A percentile compares a stretch with the other conserved stretches of the same genome.
These are phyloP conservation scores for Phengaris arion DNA, from an alignment of 2,888 invertebrate species.

Conservation along the genomic window DNA sequence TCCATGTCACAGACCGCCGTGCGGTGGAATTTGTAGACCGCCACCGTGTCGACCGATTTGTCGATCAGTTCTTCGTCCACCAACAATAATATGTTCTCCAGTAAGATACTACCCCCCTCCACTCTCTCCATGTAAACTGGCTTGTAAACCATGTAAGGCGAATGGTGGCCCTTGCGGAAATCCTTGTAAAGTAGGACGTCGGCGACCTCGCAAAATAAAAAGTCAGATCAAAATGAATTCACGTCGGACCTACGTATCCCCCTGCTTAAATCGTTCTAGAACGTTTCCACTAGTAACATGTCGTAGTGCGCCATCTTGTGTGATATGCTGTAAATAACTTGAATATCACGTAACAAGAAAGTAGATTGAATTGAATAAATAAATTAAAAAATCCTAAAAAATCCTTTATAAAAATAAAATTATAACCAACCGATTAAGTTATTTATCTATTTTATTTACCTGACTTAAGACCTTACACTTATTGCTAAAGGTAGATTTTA, in stretches of 20 bases:
- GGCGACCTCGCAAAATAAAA: slow-evolving; percentile 48
- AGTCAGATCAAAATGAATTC: slow-evolving; percentile 58
- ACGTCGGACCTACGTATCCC: slow-evolving; percentile 57
- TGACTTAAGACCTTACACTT: too few species aligned
- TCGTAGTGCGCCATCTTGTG: slow-evolving; percentile 56
- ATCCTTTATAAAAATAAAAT: too few species aligned
- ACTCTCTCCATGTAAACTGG: slow-evolving; percentile 39
- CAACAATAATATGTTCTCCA: slow-evolving; percentile 37
- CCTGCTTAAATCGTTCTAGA: slow-evolving; percentile 59
- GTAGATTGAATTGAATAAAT: too few species aligned
- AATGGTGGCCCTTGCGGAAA: slow-evolving; percentile 58
- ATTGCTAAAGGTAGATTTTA: too few species aligned
- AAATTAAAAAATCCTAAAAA: too few species aligned
- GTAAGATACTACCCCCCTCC: background rate
- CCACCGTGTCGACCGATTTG: slow-evolving; percentile 28
- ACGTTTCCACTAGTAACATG: slow-evolving; percentile 58
- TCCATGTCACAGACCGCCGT: slow-evolving; percentile 37
- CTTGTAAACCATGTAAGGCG: slow-evolving; percentile 47
- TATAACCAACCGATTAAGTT: too few species aligned
- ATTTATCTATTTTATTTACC: too few species aligned
- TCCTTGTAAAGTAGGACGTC: slow-evolving; percentile 59
- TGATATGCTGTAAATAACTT: slow-evolving; percentile 42
- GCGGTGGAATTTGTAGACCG: slow-evolving; percentile 43
- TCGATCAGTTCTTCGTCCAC: background rate
- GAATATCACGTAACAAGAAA: too few species aligned